Evolutionary conservation across 2,888 invertebrate species (phyloP).

Genomic region (Watsonalla binaria): DNA sequence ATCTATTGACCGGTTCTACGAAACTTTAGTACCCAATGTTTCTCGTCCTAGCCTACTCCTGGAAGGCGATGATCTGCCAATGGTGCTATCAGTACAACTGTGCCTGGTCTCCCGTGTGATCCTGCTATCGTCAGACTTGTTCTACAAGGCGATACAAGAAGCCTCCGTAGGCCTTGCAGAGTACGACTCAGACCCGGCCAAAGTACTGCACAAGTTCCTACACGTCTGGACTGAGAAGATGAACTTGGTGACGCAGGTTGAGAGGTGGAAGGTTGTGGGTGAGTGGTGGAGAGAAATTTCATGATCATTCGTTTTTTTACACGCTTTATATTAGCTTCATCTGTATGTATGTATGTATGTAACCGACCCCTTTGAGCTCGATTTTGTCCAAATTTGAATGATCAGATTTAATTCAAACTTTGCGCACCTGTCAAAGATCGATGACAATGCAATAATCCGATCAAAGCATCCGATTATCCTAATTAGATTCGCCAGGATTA

Average conservation of each 20-base stretch:
- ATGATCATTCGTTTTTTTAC: no score
- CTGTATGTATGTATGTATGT: no score
- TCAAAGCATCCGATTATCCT: no score
- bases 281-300: slow-evolving; percentile 35
- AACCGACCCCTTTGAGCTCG: no score
- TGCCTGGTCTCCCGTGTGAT: slow-evolving; percentile 88
- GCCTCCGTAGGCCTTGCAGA: slow-evolving; percentile 61
- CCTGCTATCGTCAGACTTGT: slow-evolving; percentile 82
- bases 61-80: slow-evolving; percentile 83
- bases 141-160: slow-evolving; percentile 78
- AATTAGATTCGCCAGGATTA: no score
- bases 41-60: slow-evolving; percentile 79
- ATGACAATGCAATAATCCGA: no score
- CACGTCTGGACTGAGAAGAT: slow-evolving; percentile 89
- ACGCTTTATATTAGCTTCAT: no score
- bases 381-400: no score
- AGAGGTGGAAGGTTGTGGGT: slow-evolving; percentile 90
- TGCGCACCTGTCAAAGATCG: no score
- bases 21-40: not conserved
- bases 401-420: no score
- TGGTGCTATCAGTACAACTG: slow-evolving; percentile 87
- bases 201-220: slow-evolving; percentile 84
- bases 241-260: slow-evolving; percentile 86
- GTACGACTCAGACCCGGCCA: slow-evolving; percentile 77
- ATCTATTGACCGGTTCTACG: not conserved